phyloP scores from a whole-genome alignment of 2,888 invertebrate genomes.

The Zelleria hepariella region DNA sequence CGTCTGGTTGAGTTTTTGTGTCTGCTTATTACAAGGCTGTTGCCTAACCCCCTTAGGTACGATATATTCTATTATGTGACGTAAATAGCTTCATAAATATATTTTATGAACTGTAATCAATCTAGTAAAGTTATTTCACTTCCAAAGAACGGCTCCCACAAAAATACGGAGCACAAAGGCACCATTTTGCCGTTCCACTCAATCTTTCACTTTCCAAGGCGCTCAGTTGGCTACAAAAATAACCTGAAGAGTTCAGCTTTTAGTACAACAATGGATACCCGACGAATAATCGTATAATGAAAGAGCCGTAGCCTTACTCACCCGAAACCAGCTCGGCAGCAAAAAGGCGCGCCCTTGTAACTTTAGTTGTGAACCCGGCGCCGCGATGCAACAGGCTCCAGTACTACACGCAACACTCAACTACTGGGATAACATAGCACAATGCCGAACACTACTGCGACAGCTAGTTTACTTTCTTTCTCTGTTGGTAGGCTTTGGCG shows the following conservation, averaged over 20 bases:
- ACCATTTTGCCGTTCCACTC: too few species aligned
- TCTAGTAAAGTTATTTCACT: too few species aligned
- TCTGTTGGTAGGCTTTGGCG: conserved; percentile 1
- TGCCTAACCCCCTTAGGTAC: too few species aligned
- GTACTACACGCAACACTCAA: conserved; percentile 27
- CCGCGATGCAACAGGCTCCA: conserved; percentile 43
- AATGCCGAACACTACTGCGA: neutral
- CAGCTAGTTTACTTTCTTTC: conserved; percentile 13
- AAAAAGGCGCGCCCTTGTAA: conserved; percentile 32
- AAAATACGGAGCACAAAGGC: too few species aligned
- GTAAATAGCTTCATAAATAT: too few species aligned
- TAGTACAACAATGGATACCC: neutral
- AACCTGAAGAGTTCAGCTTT: neutral
- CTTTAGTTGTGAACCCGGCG: conserved; percentile 12
- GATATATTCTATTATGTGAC: too few species aligned
- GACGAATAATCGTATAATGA: conserved; percentile 1
- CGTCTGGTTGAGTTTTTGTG: too few species aligned
- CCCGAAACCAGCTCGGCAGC: conserved; percentile 32
- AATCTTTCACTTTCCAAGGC: too few species aligned
- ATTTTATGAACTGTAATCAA: too few species aligned
- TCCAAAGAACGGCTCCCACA: too few species aligned
- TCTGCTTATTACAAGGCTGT: too few species aligned
- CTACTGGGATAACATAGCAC: conserved; percentile 29
- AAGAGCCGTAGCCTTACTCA: conserved; percentile 26
- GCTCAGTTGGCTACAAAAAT: neutral